Evolutionary conservation across 2,888 invertebrate genomes (phyloP).

Genomic region (Drosophila emarginata): DNA sequence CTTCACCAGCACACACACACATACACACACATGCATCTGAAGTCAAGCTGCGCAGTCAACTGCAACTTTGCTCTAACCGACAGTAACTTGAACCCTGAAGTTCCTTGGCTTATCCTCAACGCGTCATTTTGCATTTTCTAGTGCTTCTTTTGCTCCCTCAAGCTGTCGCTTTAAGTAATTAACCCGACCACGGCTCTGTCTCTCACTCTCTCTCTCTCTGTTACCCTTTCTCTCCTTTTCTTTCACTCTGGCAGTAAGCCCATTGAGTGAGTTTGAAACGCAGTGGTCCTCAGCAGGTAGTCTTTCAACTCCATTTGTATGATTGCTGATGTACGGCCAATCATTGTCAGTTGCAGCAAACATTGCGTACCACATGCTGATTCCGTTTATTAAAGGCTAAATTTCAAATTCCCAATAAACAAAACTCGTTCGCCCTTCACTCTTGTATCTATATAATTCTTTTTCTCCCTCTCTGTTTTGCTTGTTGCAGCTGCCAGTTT

Average conservation of each 20-base stretch:
- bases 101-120: constrained; percentile 39
- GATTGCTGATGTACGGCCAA: constrained; percentile 25
- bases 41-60: constrained; percentile 44
- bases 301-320: constrained; percentile 42
- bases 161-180: constrained; percentile 68
- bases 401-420: constrained; percentile 14
- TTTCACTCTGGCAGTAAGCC: too few species aligned
- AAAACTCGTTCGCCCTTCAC: not conserved
- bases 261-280: not conserved
- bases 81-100: constrained; percentile 31
- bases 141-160: constrained; percentile 31
- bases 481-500: not conserved
- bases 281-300: constrained; percentile 34
- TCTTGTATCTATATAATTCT: not conserved
- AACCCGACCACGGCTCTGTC: constrained; percentile 6
- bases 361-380: constrained; percentile 43
- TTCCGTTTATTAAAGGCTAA: constrained; percentile 47
- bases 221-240: not conserved
- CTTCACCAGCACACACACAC: constrained; percentile 69
- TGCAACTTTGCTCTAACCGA: constrained; percentile 8
- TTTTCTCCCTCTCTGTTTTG: not conserved
- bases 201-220: not conserved
- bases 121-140: constrained; percentile 50
- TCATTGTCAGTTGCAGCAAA: constrained; percentile 26
- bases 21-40: constrained; percentile 52